Percentiles rank a stretch among this genome's conserved stretches.
These are phyloP conservation scores for Silurus meridionalis DNA, from an alignment of 2,113 vertebrate species.

Conservation along the genomic window DNA sequence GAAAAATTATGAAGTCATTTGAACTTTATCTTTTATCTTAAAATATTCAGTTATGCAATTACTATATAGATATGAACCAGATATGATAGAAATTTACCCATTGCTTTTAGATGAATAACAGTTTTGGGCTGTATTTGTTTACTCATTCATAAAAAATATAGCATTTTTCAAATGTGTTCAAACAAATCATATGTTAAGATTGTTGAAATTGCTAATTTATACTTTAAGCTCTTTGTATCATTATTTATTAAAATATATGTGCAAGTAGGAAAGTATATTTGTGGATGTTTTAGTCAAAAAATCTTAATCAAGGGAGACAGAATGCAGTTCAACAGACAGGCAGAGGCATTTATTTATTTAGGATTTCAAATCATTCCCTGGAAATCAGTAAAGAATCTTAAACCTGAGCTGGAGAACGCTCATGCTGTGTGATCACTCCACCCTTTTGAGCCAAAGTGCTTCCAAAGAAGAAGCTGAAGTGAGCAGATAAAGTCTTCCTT, in stretches of 20 bases:
- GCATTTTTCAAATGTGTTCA: too few relatives aligned
- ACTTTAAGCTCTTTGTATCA: not conserved
- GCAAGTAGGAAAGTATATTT: not conserved
- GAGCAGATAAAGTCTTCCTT: not conserved
- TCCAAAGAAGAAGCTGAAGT: not conserved
- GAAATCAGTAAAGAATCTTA: not conserved
- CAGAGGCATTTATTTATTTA: not conserved
- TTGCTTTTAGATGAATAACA: not conserved
- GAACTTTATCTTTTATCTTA: not conserved
- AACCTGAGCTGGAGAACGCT: not conserved
- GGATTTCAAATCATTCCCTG: not conserved
- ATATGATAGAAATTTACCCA: not conserved
- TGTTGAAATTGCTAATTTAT: not conserved
- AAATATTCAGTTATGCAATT: not conserved
- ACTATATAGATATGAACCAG: not conserved
- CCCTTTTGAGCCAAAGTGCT: not conserved
- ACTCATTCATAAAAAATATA: not conserved
- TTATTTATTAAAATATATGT: not conserved
- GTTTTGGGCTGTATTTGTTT: not conserved
- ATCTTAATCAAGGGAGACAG: not conserved
- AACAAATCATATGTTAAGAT: too few relatives aligned
- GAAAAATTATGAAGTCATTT: not conserved
- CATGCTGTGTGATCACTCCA: not conserved
- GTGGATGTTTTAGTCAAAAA: not conserved
- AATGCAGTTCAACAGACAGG: not conserved